phyloP scores from a whole-genome alignment of 2,797 vertebrate species.

The Microcaecilia unicolor region DNA sequence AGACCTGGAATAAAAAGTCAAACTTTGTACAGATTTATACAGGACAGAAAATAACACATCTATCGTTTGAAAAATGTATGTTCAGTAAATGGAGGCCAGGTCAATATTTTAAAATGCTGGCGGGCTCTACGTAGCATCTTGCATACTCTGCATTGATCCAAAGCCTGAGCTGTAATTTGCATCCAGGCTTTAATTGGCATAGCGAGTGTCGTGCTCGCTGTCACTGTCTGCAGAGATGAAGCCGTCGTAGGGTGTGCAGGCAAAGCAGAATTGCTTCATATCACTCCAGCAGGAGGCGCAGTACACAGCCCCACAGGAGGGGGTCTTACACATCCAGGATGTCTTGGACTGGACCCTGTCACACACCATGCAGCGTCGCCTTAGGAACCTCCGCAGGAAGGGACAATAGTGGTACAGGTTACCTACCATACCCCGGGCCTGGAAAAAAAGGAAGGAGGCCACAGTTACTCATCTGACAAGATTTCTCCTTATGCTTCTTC shows the following conservation, averaged over 20 bases:
- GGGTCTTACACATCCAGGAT: slow-evolving; percentile 27
- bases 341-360: slow-evolving; percentile 8
- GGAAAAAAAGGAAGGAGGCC: too few species aligned
- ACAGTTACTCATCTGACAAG: too few species aligned
- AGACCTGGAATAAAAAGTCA: too few species aligned
- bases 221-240: slow-evolving; percentile 20
- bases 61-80: too few species aligned
- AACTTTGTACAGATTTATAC: too few species aligned
- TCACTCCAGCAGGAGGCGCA: slow-evolving; percentile 60
- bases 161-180: too few species aligned
- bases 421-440: slow-evolving; percentile 10
- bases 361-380: slow-evolving; percentile 49
- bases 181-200: slow-evolving; percentile 37
- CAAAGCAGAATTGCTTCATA: slow-evolving; percentile 31
- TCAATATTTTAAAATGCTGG: too few species aligned
- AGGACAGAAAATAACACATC: too few species aligned
- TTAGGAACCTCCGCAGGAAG: slow-evolving; percentile 10
- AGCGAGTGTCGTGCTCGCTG: slow-evolving; percentile 26
- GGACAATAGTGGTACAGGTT: slow-evolving; percentile 2
- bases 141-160: too few species aligned
- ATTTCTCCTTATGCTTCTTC: too few species aligned
- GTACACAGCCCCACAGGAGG: slow-evolving; percentile 38
- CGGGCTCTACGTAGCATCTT: too few species aligned
- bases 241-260: slow-evolving; percentile 24
- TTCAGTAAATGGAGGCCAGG: too few species aligned